phyloP scores from a whole-genome alignment of 2,113 vertebrate species.

The Chaenocephalus aceratus region DNA sequence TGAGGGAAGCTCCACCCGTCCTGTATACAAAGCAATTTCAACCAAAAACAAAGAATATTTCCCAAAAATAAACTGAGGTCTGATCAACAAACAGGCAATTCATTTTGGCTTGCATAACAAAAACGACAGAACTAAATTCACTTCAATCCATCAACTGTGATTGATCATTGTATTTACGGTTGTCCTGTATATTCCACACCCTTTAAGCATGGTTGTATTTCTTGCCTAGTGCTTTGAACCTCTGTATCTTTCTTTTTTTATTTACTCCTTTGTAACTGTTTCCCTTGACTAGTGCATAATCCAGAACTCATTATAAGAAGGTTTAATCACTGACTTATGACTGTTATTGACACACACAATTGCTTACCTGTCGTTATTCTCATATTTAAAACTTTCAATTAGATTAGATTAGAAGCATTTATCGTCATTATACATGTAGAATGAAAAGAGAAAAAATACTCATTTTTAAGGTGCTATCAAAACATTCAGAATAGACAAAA shows the following conservation, averaged over 20 bases:
- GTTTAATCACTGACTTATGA: conserved; percentile 10
- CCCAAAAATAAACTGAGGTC: background rate
- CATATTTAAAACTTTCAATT: conserved; percentile 38
- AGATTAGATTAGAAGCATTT: too few relatives aligned
- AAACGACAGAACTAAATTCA: background rate
- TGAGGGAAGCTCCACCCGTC: conserved; percentile 64
- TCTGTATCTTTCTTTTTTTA: background rate
- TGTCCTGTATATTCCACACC: background rate
- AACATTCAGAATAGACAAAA: too few relatives aligned
- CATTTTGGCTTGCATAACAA: background rate
- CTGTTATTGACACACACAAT: conserved; percentile 4
- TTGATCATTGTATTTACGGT: background rate
- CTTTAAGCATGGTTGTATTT: background rate
- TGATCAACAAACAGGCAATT: background rate
- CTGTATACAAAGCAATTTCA: conserved; percentile 42
- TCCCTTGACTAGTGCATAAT: conserved; percentile 7
- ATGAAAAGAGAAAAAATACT: too few relatives aligned
- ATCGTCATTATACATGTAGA: too few relatives aligned
- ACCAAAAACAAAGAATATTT: conserved; percentile 38
- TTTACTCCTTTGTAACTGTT: conserved; percentile 11
- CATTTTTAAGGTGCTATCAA: too few relatives aligned
- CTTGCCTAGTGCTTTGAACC: background rate
- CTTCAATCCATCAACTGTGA: background rate
- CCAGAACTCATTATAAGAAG: conserved; percentile 27
- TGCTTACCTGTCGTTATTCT: conserved; percentile 6